These are phyloP conservation scores for Netelia fuscicornis DNA, from an alignment of 2,888 invertebrate genomes.

Conservation along the genomic window DNA sequence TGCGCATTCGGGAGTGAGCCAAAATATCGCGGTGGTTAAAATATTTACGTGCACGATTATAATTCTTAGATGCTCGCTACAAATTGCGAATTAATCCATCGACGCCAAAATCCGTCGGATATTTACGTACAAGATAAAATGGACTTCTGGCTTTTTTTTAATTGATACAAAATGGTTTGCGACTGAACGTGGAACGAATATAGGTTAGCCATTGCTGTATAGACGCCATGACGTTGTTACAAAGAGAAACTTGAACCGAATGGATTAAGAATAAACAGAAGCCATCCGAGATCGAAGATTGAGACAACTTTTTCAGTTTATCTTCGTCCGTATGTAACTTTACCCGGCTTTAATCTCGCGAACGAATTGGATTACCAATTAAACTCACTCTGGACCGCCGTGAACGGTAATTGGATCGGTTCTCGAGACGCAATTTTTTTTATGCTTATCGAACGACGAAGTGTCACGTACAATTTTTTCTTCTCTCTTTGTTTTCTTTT, in stretches of 20 bases:
- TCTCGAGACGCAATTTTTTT: constrained; percentile 29
- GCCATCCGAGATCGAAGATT: not conserved
- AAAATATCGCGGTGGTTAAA: not conserved
- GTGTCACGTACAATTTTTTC: constrained; percentile 12
- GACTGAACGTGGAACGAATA: not conserved
- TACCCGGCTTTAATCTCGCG: constrained; percentile 10
- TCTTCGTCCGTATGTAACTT: constrained; percentile 3
- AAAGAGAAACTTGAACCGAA: not conserved
- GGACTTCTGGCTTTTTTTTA: not conserved
- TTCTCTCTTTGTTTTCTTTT: not conserved
- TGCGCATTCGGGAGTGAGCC: not conserved
- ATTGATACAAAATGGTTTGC: no score
- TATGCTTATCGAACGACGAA: constrained; percentile 30
- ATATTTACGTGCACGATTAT: not conserved
- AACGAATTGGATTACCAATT: constrained; percentile 60
- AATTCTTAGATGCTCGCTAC: not conserved
- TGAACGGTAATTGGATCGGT: constrained; percentile 49
- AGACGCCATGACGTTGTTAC: no score
- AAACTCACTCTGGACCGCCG: constrained; percentile 34
- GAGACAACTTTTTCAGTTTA: not conserved
- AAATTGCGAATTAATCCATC: not conserved
- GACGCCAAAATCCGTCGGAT: not conserved
- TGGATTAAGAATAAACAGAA: not conserved
- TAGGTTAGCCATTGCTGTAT: not conserved
- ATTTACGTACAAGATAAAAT: not conserved